phyloP scores from a whole-genome alignment of 1,140 invertebrate species.

The Eupeodes corollae region DNA sequence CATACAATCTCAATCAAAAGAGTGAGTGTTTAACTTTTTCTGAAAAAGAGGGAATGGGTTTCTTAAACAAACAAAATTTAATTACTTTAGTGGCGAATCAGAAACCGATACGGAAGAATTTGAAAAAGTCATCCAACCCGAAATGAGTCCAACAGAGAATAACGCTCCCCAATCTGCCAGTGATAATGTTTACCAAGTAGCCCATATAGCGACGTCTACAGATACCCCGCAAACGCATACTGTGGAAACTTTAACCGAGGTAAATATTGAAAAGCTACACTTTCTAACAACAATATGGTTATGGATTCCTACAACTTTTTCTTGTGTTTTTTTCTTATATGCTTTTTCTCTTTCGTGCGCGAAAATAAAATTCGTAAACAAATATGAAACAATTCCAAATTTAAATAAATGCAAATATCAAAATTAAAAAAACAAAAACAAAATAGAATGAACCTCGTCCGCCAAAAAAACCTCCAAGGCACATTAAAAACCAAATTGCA shows the following conservation, averaged over 20 bases:
- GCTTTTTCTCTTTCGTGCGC: too few relatives aligned
- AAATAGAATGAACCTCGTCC: too few relatives aligned
- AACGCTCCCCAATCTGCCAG: constrained; percentile 10
- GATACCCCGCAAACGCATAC: constrained; percentile 18
- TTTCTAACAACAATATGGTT: too few relatives aligned
- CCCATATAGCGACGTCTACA: constrained; percentile 17
- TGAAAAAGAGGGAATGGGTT: background rate
- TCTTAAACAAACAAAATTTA: constrained; percentile 6
- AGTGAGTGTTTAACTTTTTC: background rate
- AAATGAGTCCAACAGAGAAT: constrained; percentile 39
- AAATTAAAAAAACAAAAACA: background rate
- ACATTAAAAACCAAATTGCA: background rate
- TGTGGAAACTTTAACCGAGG: constrained; percentile 26
- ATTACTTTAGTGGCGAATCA: constrained; percentile 53
- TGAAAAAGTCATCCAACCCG: constrained; percentile 50
- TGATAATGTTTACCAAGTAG: constrained; percentile 9
- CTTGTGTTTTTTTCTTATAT: too few relatives aligned
- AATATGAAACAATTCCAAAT: too few relatives aligned
- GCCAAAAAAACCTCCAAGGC: too few relatives aligned
- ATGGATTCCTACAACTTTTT: too few relatives aligned
- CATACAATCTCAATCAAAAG: background rate
- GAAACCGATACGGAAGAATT: constrained; percentile 75
- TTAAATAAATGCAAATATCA: background rate
- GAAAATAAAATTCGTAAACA: too few relatives aligned
- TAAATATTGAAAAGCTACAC: constrained; percentile 10